A percentile compares a stretch with the other conserved stretches of the same genome.
Conservation (phyloP, 2,113 vertebrate species). For the Aix galericulata region DNA sequence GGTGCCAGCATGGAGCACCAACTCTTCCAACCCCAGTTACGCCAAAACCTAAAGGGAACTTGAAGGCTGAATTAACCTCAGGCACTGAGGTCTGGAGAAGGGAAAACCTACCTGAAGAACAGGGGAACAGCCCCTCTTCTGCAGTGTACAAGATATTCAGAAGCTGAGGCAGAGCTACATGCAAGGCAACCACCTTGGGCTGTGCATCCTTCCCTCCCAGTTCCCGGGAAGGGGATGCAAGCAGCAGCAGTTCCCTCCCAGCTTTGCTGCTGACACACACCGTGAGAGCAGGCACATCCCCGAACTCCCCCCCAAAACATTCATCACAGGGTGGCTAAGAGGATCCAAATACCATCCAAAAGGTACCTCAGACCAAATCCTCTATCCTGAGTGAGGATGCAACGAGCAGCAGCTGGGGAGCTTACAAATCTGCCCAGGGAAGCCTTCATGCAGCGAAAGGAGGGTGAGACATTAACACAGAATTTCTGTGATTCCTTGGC, state of each 20-base stretch:
- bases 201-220: accelerated
- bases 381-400: neutral
- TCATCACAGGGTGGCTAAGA: neutral
- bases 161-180: neutral
- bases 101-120: neutral
- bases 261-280: neutral
- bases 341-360: neutral
- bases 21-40: neutral
- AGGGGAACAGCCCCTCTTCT: neutral
- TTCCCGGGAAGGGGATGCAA: neutral
- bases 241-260: neutral
- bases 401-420: neutral
- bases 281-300: neutral
- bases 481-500: conserved; percentile 62
- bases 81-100: neutral
- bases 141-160: neutral
- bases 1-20: neutral
- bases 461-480: neutral
- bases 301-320: neutral
- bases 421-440: neutral
- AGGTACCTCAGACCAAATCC: neutral
- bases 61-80: neutral
- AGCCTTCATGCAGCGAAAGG: neutral
- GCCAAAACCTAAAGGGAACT: neutral
- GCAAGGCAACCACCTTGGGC: neutral